phyloP scores from a whole-genome alignment of 2,113 vertebrate species.

The Engystomops pustulosus region DNA sequence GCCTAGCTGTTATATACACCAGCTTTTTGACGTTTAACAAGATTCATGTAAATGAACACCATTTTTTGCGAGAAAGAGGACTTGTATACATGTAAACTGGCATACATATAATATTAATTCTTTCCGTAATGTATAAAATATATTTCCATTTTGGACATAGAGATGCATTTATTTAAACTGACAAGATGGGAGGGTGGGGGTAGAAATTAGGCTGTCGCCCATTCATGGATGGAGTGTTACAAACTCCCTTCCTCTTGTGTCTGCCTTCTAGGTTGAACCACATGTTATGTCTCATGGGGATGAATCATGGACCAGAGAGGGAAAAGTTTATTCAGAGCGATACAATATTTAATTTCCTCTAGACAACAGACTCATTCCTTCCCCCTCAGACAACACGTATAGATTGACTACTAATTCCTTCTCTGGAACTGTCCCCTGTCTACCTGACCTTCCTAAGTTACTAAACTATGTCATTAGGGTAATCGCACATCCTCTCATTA shows the following conservation, averaged over 20 bases:
- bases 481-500: constrained; percentile 17
- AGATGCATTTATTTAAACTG: too few relatives aligned
- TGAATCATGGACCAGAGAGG: constrained; percentile 36
- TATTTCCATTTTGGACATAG: too few relatives aligned
- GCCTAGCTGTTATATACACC: too few relatives aligned
- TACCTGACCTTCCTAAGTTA: not conserved
- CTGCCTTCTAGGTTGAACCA: not conserved
- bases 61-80: too few relatives aligned
- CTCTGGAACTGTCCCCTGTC: not conserved
- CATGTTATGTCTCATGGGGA: constrained; percentile 41
- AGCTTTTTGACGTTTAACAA: too few relatives aligned
- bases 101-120: too few relatives aligned
- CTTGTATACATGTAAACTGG: too few relatives aligned
- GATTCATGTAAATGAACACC: too few relatives aligned
- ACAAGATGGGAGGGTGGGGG: not conserved
- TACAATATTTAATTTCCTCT: constrained; percentile 48
- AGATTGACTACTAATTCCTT: not conserved
- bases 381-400: constrained; percentile 46
- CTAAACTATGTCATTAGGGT: constrained; percentile 2
- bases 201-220: not conserved
- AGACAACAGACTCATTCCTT: constrained; percentile 51
- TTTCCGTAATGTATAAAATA: too few relatives aligned
- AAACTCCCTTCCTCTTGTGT: too few relatives aligned
- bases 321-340: constrained; percentile 16
- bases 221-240: not conserved